A percentile compares a stretch with the other conserved stretches of the same genome.
These are phyloP conservation scores for Solenodon paradoxus DNA, from an alignment of 2,113 vertebrate genomes.

Conservation along the genomic window DNA sequence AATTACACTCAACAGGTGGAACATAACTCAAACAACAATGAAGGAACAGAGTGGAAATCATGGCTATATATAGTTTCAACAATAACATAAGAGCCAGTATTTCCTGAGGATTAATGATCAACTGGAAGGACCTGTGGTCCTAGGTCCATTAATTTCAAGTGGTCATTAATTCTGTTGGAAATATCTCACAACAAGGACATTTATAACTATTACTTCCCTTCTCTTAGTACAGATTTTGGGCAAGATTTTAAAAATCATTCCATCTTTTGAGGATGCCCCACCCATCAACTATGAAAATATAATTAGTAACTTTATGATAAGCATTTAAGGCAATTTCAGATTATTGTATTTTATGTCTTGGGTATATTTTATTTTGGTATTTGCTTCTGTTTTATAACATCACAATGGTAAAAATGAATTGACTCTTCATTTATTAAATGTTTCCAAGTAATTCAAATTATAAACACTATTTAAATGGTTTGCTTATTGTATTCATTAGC, in stretches of 20 bases:
- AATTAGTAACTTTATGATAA: neutral
- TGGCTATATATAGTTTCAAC: constrained; percentile 49
- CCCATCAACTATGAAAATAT: neutral
- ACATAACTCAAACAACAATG: constrained; percentile 35
- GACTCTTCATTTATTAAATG: neutral
- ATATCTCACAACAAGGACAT: constrained; percentile 65
- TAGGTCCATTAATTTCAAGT: constrained; percentile 76
- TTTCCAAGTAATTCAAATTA: neutral
- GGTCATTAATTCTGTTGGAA: constrained; percentile 79
- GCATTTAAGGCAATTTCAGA: neutral
- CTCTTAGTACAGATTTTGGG: constrained; percentile 30
- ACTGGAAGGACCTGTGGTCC: constrained; percentile 72
- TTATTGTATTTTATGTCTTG: neutral
- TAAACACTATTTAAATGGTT: neutral
- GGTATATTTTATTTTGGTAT: neutral
- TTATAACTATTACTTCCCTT: constrained; percentile 45
- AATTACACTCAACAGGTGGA: constrained; percentile 46
- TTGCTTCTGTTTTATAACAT: neutral
- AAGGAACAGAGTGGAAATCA: constrained; percentile 21
- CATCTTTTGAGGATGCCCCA: neutral
- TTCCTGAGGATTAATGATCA: constrained; percentile 79
- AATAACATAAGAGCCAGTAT: constrained; percentile 72
- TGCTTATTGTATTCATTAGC: neutral
- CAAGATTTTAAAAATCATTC: neutral
- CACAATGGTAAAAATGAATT: neutral